Evolutionary conservation across 2,797 vertebrate genomes (phyloP).

Genomic region (Cynodonichthys magdalenae): DNA sequence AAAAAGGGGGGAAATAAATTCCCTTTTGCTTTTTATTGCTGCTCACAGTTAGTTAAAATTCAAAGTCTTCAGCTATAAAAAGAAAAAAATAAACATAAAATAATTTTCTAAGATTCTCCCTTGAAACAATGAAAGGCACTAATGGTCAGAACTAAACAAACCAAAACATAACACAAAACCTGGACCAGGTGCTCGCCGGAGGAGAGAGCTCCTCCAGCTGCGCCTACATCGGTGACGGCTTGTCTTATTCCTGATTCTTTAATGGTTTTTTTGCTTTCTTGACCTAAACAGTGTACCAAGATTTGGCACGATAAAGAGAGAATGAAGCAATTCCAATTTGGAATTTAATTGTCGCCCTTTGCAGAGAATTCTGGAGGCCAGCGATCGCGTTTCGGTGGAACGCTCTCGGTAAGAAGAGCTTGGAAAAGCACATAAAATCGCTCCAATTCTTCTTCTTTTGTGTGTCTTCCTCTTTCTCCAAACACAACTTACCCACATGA

Average conservation of each 20-base stretch:
- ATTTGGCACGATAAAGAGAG: slow-evolving; percentile 98
- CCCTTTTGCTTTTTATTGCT: slow-evolving; percentile 86
- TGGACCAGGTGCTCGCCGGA: slow-evolving; percentile 64
- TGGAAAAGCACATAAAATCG: slow-evolving; percentile 56
- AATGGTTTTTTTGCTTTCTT: slow-evolving; percentile 11
- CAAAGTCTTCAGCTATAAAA: slow-evolving; percentile 66
- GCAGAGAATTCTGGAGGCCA: slow-evolving; percentile 96
- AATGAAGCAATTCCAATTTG: slow-evolving; percentile 99
- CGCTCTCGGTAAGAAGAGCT: slow-evolving; percentile 88
- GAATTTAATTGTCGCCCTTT: slow-evolving; percentile 93
- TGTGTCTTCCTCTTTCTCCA: slow-evolving; percentile 12
- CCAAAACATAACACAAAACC: slow-evolving; percentile 63
- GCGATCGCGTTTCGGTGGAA: slow-evolving; percentile 87
- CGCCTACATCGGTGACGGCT: slow-evolving; percentile 64
- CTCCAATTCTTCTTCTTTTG: neutral
- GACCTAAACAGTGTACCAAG: slow-evolving; percentile 90
- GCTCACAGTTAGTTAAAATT: slow-evolving; percentile 81
- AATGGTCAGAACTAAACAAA: slow-evolving; percentile 89
- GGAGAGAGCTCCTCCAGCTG: slow-evolving; percentile 73
- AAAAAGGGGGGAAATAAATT: slow-evolving; percentile 59
- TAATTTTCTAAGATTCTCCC: slow-evolving; percentile 88
- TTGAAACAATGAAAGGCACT: slow-evolving; percentile 97
- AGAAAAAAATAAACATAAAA: slow-evolving; percentile 63
- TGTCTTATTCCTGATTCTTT: slow-evolving; percentile 75
- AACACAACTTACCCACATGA: slow-evolving; percentile 88